These are phyloP conservation scores for Alaudala cheleensis DNA, from an alignment of 2,113 vertebrate genomes.

Conservation along the genomic window DNA sequence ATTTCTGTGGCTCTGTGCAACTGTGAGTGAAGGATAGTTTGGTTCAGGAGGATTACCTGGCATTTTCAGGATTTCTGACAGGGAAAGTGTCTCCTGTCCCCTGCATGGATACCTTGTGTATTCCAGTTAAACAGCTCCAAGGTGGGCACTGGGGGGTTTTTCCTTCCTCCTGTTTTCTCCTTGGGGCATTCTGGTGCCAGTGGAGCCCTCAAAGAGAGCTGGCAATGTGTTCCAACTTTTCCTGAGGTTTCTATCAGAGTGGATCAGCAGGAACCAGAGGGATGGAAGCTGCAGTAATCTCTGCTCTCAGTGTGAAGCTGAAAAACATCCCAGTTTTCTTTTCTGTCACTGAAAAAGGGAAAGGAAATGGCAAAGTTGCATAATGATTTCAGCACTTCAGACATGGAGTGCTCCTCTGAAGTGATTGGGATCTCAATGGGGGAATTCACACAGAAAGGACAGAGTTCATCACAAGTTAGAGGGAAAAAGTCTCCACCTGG, in stretches of 20 bases:
- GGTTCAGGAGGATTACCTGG: neutral
- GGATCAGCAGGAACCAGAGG: neutral
- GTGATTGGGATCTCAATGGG: neutral
- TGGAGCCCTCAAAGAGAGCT: neutral
- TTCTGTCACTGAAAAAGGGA: neutral
- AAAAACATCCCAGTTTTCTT: neutral
- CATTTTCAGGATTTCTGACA: neutral
- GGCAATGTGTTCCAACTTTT: neutral
- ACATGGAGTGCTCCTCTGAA: neutral
- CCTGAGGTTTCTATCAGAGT: neutral
- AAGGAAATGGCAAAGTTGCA: neutral
- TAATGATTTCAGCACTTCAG: neutral
- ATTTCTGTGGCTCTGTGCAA: neutral
- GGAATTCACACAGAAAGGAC: neutral
- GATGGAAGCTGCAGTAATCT: neutral
- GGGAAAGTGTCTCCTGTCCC: neutral
- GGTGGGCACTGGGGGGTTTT: neutral
- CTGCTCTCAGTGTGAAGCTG: constrained; percentile 2
- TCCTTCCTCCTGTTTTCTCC: neutral
- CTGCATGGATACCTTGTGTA: neutral
- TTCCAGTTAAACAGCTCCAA: neutral
- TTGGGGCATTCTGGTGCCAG: neutral
- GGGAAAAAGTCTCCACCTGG: neutral
- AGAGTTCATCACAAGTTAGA: neutral
- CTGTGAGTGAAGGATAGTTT: neutral